Percentiles rank a stretch among this genome's conserved stretches.
Conservation (phyloP, 2,888 invertebrate species). For the Melipona beecheii region DNA sequence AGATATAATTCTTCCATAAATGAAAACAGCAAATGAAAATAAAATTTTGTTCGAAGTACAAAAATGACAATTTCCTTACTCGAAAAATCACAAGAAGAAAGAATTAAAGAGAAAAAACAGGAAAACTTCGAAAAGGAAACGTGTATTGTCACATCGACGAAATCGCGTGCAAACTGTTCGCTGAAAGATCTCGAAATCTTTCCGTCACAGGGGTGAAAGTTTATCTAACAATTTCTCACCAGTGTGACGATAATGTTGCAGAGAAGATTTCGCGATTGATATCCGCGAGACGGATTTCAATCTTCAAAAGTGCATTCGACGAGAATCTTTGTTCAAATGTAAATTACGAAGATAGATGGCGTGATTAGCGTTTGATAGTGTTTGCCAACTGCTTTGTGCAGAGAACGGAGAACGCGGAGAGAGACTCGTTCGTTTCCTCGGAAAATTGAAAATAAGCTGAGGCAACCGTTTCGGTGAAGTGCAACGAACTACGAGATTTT, state of each 20-base stretch:
- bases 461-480: slow-evolving; percentile 21
- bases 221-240: background rate
- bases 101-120: background rate
- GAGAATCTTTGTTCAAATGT: background rate
- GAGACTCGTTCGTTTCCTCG: background rate
- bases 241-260: background rate
- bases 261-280: slow-evolving; percentile 3
- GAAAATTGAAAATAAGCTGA: slow-evolving; percentile 24
- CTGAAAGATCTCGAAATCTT: slow-evolving; percentile 13
- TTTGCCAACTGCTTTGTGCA: slow-evolving; percentile 4
- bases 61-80: background rate
- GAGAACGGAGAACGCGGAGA: background rate
- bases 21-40: too few relatives aligned
- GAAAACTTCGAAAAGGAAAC: background rate
- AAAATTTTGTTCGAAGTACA: too few relatives aligned
- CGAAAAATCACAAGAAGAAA: background rate
- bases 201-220: slow-evolving; percentile 1
- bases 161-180: background rate
- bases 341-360: background rate
- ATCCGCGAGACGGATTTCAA: slow-evolving; percentile 5
- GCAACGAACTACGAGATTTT: slow-evolving; percentile 33
- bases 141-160: background rate
- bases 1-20: too few relatives aligned
- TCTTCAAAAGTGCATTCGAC: background rate
- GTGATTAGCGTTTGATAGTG: background rate